Percentiles rank a stretch among this genome's conserved stretches.
phyloP scores from a whole-genome alignment of 2,888 invertebrate genomes.

The Synergus umbraculus region DNA sequence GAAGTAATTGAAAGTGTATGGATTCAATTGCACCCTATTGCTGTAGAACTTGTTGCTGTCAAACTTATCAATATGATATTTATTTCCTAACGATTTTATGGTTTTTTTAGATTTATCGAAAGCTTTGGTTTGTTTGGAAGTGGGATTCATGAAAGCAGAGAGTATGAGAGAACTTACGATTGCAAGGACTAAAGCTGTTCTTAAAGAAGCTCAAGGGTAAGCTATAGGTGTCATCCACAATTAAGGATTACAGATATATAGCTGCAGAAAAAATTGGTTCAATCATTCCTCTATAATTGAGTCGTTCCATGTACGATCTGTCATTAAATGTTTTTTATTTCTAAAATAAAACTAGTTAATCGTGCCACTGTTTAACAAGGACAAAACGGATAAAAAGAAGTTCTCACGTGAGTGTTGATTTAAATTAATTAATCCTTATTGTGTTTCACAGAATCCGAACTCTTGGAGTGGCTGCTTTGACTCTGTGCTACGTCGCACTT shows the following conservation, averaged over 20 bases:
- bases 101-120: constrained; percentile 68
- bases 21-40: background rate
- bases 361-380: background rate
- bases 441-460: constrained; percentile 79
- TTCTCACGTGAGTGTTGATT: background rate
- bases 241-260: too few relatives aligned
- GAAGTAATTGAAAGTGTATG: background rate
- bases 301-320: background rate
- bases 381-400: constrained; percentile 3
- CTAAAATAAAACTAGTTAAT: background rate
- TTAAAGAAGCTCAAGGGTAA: constrained; percentile 70
- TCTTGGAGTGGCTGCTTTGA: constrained; percentile 86
- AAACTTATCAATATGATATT: too few relatives aligned
- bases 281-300: background rate
- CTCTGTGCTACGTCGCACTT: constrained; percentile 85
- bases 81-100: background rate
- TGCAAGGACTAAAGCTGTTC: constrained; percentile 67
- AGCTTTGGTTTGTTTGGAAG: constrained; percentile 71
- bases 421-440: background rate
- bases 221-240: background rate
- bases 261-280: background rate
- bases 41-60: background rate
- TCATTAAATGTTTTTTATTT: background rate
- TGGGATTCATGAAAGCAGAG: constrained; percentile 71
- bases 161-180: constrained; percentile 66